Evolutionary conservation across 2,888 invertebrate genomes (phyloP).

Genomic region (Heterodera filipjevi): DNA sequence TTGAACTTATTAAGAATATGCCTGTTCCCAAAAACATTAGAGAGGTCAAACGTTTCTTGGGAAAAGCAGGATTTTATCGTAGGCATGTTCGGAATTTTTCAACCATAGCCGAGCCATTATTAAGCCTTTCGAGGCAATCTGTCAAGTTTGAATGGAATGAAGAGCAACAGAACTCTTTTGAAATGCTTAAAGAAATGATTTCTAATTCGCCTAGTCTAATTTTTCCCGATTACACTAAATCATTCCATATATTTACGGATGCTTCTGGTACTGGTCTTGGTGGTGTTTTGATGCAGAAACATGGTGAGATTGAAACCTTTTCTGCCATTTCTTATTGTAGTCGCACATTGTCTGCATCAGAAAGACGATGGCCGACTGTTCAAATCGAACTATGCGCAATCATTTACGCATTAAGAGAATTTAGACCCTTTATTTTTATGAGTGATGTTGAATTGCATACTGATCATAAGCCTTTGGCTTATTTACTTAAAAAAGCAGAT

Average conservation of each 20-base stretch:
- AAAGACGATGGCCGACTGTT: neutral
- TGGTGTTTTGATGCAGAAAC: constrained; percentile 29
- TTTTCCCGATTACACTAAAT: constrained; percentile 26
- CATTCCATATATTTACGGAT: constrained; percentile 35
- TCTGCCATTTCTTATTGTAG: constrained; percentile 30
- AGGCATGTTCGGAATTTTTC: constrained; percentile 38
- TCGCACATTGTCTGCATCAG: constrained; percentile 8
- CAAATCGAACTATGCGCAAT: neutral
- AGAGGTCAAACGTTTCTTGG: constrained; percentile 40
- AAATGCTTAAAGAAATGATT: constrained; percentile 26
- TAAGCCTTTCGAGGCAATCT: constrained; percentile 34
- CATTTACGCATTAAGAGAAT: neutral
- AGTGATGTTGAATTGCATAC: no score
- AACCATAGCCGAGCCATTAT: constrained; percentile 38
- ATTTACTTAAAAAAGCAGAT: no score
- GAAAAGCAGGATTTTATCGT: constrained; percentile 39
- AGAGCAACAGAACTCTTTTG: constrained; percentile 39
- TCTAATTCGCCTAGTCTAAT: constrained; percentile 12
- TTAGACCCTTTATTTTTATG: neutral
- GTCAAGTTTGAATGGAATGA: constrained; percentile 42
- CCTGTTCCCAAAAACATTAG: constrained; percentile 28
- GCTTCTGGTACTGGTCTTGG: constrained; percentile 26
- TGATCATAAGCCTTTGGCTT: no score
- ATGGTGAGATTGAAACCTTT: neutral
- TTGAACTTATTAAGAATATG: constrained; percentile 19